phyloP scores from a whole-genome alignment of 1,140 invertebrate species.

The Harlomillsia oculata region DNA sequence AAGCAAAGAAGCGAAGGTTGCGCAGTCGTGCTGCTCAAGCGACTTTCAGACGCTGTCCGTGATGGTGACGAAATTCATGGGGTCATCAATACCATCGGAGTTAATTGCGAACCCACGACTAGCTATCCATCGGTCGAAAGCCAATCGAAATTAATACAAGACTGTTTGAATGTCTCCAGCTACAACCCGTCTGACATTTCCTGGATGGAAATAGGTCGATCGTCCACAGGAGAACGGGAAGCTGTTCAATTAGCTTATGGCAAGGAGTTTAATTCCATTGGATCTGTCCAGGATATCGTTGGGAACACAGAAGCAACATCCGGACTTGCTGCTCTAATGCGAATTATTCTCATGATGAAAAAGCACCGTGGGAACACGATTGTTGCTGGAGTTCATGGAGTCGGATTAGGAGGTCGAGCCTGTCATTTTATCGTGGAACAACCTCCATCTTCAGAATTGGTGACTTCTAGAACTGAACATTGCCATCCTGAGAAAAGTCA shows the following conservation, averaged over 20 bases:
- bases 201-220: neutral
- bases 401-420: neutral
- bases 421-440: neutral
- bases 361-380: neutral
- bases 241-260: neutral
- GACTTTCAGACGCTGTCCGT: neutral
- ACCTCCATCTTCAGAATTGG: neutral
- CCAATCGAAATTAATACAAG: no score
- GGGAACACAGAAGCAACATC: conserved; percentile 44
- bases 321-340: neutral
- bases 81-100: neutral
- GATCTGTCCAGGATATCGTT: neutral
- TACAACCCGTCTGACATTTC: neutral
- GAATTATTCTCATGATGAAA: neutral
- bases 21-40: neutral
- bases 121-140: neutral
- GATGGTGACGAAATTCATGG: neutral
- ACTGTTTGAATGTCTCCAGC: neutral
- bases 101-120: neutral
- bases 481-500: neutral
- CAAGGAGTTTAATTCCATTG: neutral
- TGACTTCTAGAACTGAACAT: neutral
- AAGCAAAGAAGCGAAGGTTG: neutral
- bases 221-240: neutral
- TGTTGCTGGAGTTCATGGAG: neutral